Conservation (phyloP, 2,888 invertebrate species). For the Alcis repandata region DNA sequence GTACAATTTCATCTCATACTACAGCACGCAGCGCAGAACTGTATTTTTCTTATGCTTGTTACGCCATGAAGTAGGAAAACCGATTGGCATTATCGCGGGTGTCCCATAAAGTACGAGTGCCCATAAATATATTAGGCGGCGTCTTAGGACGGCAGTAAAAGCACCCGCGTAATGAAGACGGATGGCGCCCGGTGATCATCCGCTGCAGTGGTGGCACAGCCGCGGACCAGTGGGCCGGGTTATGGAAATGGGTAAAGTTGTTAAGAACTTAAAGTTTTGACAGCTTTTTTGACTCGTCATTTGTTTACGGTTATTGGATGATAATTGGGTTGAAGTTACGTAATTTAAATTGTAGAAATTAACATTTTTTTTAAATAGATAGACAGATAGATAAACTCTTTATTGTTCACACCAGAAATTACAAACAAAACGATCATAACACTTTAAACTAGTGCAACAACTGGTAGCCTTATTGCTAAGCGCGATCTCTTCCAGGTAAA, state of each 20-base stretch:
- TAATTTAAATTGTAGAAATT: no score
- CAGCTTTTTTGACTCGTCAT: no score
- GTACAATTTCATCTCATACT: background rate
- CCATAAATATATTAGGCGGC: slow-evolving; percentile 50
- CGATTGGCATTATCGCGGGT: slow-evolving; percentile 37
- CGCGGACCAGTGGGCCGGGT: background rate
- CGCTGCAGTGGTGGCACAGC: slow-evolving; percentile 32
- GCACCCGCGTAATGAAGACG: slow-evolving; percentile 50
- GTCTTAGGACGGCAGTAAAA: slow-evolving; percentile 45
- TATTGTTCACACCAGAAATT: no score
- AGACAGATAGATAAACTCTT: no score
- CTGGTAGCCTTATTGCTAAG: no score
- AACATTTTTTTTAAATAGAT: no score
- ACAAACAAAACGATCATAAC: no score
- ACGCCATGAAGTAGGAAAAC: slow-evolving; percentile 21
- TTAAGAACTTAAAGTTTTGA: background rate
- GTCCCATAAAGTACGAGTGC: slow-evolving; percentile 46
- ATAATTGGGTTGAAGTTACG: no score
- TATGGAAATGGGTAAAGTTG: background rate
- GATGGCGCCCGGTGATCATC: slow-evolving; percentile 49
- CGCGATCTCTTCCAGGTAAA: no score
- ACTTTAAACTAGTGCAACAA: no score
- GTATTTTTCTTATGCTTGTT: slow-evolving; percentile 13
- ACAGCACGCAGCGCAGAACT: background rate
- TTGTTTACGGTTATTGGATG: no score